Evolutionary conservation across 1,140 invertebrate species (phyloP).

Genomic region (Papilio helenus): DNA sequence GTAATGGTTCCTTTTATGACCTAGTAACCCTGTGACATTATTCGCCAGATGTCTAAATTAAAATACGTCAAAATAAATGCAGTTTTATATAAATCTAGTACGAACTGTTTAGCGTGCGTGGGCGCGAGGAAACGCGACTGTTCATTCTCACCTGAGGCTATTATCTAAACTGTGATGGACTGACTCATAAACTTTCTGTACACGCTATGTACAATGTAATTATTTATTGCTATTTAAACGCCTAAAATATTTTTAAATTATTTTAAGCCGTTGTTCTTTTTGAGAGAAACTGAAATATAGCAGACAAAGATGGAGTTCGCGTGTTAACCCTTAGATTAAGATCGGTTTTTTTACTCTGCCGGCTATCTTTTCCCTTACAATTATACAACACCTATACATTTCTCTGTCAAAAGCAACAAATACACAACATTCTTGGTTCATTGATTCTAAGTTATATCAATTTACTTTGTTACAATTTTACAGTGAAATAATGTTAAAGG

Average conservation of each 20-base stretch:
- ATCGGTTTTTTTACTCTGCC: too few relatives aligned
- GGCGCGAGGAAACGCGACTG: neutral
- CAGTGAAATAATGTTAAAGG: neutral
- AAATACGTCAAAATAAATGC: neutral
- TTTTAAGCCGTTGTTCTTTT: neutral
- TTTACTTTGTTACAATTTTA: neutral
- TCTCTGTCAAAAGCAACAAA: neutral
- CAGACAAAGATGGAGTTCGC: neutral
- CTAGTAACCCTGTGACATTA: neutral
- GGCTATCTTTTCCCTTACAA: too few relatives aligned
- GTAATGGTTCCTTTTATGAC: neutral
- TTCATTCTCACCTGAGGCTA: constrained; percentile 5
- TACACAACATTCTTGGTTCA: neutral
- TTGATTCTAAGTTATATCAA: neutral
- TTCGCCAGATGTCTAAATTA: neutral
- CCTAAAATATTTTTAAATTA: neutral
- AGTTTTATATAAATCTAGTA: neutral
- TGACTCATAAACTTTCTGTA: constrained; percentile 10
- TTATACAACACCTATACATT: neutral
- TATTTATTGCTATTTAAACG: constrained; percentile 11
- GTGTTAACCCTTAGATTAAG: neutral
- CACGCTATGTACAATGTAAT: neutral
- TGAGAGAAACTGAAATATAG: neutral
- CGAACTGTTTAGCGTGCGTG: constrained; percentile 15
- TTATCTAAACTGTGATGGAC: constrained; percentile 24